Conservation (phyloP, 1,140 invertebrate genomes). For the Cyclargus thomasi region DNA sequence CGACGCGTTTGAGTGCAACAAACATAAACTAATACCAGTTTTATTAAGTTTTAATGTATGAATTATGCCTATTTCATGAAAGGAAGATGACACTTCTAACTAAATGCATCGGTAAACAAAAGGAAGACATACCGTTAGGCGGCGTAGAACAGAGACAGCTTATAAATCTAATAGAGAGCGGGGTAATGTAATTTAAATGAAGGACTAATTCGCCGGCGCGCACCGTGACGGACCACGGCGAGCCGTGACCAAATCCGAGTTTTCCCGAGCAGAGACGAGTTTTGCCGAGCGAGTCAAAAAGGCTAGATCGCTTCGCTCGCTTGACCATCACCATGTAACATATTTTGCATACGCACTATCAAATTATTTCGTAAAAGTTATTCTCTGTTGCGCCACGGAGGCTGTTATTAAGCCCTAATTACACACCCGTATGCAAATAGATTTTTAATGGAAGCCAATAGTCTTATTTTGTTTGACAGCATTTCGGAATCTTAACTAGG, state of each 20-base stretch:
- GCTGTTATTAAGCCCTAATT: slow-evolving; percentile 72
- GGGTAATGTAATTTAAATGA: slow-evolving; percentile 70
- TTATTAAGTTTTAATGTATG: neutral
- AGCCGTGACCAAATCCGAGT: neutral
- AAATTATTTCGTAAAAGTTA: slow-evolving; percentile 74
- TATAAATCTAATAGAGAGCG: slow-evolving; percentile 46
- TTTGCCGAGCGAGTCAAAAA: neutral
- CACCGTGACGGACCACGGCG: slow-evolving; percentile 51
- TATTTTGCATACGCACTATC: slow-evolving; percentile 75
- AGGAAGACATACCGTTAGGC: slow-evolving; percentile 25
- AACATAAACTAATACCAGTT: neutral
- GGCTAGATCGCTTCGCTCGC: slow-evolving; percentile 48
- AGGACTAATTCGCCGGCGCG: slow-evolving; percentile 64
- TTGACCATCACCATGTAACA: slow-evolving; percentile 68
- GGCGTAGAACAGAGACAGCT: slow-evolving; percentile 42
- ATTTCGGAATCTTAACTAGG: slow-evolving; percentile 38
- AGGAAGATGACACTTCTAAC: neutral
- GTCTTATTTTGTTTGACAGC: slow-evolving; percentile 31
- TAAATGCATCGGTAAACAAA: neutral
- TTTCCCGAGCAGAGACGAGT: neutral
- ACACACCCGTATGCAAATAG: slow-evolving; percentile 68
- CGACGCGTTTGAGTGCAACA: slow-evolving; percentile 24
- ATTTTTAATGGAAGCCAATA: slow-evolving; percentile 63
- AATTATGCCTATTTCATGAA: neutral
- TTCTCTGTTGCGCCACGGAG: slow-evolving; percentile 71